Evolutionary conservation across 2,888 invertebrate species (phyloP).

Genomic region (Plagodis pulveraria): DNA sequence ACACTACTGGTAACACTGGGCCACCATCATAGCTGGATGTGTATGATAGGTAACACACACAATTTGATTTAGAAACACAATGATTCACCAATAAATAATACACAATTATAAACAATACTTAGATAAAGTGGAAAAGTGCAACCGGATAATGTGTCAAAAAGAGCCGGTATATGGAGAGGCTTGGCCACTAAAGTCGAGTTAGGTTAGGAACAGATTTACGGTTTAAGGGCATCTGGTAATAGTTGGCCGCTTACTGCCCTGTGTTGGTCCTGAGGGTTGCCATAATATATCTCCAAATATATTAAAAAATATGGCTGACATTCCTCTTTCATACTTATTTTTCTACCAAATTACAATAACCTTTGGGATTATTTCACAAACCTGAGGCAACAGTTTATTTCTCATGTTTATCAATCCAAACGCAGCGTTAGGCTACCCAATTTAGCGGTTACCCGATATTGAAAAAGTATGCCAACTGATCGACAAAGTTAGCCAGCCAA

Average conservation of each 20-base stretch:
- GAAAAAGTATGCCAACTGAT: conserved; percentile 34
- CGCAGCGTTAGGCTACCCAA: conserved; percentile 7
- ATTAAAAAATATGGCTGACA: background rate
- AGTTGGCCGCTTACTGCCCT: conserved; percentile 26
- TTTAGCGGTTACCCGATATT: conserved; percentile 25
- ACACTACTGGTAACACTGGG: no score
- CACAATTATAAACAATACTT: background rate
- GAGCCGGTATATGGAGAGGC: conserved; percentile 46
- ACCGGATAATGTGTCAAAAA: conserved; percentile 64
- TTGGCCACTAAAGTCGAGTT: conserved; percentile 69
- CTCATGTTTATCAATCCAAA: no score
- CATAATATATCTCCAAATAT: background rate
- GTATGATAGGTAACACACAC: no score
- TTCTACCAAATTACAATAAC: no score
- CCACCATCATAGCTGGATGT: no score
- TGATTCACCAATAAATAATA: no score
- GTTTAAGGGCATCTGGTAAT: conserved; percentile 43
- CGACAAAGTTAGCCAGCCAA: conserved; percentile 34
- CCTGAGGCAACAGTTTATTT: no score
- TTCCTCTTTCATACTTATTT: no score
- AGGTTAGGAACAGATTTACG: conserved; percentile 80
- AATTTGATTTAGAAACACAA: no score
- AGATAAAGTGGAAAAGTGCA: conserved; percentile 26
- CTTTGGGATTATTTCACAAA: no score
- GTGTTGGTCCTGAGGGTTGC: conserved; percentile 25